phyloP scores from a whole-genome alignment of 2,888 invertebrate species.

The Perizoma affinitatum region DNA sequence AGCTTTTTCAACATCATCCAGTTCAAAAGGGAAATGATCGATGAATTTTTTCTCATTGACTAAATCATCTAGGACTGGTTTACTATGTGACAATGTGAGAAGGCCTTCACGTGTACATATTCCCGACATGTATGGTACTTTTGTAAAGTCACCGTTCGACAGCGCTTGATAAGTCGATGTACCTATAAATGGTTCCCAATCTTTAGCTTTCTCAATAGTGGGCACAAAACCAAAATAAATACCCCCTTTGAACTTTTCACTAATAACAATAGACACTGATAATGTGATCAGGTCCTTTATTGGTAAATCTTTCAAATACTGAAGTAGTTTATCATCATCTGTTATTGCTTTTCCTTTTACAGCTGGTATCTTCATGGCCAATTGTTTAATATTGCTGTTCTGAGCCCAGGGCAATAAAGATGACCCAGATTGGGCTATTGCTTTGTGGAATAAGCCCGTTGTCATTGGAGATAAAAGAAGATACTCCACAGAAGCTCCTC shows the following conservation, averaged over 20 bases:
- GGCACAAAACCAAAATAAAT: slow-evolving; percentile 79
- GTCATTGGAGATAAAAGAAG: slow-evolving; percentile 70
- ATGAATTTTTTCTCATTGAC: slow-evolving; percentile 56
- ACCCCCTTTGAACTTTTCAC: slow-evolving; percentile 59
- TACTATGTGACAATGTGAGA: slow-evolving; percentile 50
- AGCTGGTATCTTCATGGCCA: slow-evolving; percentile 59
- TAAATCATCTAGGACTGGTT: slow-evolving; percentile 47
- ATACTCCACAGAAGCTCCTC: slow-evolving; percentile 76
- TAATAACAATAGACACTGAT: slow-evolving; percentile 53
- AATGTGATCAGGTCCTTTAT: slow-evolving; percentile 59
- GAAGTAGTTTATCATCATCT: slow-evolving; percentile 55
- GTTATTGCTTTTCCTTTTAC: slow-evolving; percentile 50
- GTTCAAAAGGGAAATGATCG: slow-evolving; percentile 59
- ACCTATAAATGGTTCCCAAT: slow-evolving; percentile 74
- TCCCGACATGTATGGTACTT: slow-evolving; percentile 79
- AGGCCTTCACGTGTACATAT: slow-evolving; percentile 77
- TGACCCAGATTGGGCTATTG: slow-evolving; percentile 82
- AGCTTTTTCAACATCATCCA: slow-evolving; percentile 49
- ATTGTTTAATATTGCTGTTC: slow-evolving; percentile 48
- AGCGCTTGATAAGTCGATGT: slow-evolving; percentile 67
- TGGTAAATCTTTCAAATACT: slow-evolving; percentile 60
- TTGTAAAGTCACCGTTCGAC: slow-evolving; percentile 66
- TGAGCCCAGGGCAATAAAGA: slow-evolving; percentile 77
- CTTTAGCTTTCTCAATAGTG: slow-evolving; percentile 66
- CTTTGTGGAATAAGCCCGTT: slow-evolving; percentile 80